phyloP scores from a whole-genome alignment of 92 coral and sea anemone genomes.

The Palythoa heliodiscus region DNA sequence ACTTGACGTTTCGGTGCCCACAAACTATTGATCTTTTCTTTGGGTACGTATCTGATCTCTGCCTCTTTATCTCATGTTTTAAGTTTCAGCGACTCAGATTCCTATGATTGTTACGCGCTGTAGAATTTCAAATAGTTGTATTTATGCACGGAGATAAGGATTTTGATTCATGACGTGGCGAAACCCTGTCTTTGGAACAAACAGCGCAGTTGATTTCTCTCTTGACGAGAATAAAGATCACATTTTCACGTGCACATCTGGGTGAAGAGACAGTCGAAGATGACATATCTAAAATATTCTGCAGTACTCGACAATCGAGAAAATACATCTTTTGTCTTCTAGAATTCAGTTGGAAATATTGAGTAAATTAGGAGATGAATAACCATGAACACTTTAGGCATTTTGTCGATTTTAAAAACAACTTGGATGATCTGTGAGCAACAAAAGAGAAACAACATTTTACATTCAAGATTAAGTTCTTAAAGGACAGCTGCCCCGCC shows the following conservation, averaged over 20 bases:
- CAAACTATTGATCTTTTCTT: conserved; percentile 2
- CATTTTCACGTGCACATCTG: conserved; percentile 9
- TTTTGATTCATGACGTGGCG: neutral
- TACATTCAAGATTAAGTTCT: conserved; percentile 82
- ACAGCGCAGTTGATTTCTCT: conserved; percentile 28
- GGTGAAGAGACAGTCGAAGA: neutral
- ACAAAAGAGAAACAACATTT: conserved; percentile 77
- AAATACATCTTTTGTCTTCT: conserved; percentile 21
- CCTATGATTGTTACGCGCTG: neutral
- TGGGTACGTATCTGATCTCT: neutral
- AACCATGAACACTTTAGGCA: conserved; percentile 28
- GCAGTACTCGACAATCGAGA: neutral
- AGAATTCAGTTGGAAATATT: conserved; percentile 14
- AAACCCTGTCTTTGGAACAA: neutral
- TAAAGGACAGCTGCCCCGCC: conserved; percentile 78
- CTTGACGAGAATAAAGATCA: conserved; percentile 7
- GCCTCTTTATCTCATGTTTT: neutral
- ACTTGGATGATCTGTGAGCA: conserved; percentile 38
- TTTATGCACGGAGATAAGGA: neutral
- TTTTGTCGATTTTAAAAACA: conserved; percentile 43
- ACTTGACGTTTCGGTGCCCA: neutral
- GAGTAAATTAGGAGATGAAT: conserved; percentile 38
- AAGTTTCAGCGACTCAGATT: neutral
- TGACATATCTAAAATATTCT: conserved; percentile 2
- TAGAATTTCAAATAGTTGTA: neutral